These are phyloP conservation scores for Diogma glabrata DNA, from an alignment of 2,888 invertebrate genomes.

Conservation along the genomic window DNA sequence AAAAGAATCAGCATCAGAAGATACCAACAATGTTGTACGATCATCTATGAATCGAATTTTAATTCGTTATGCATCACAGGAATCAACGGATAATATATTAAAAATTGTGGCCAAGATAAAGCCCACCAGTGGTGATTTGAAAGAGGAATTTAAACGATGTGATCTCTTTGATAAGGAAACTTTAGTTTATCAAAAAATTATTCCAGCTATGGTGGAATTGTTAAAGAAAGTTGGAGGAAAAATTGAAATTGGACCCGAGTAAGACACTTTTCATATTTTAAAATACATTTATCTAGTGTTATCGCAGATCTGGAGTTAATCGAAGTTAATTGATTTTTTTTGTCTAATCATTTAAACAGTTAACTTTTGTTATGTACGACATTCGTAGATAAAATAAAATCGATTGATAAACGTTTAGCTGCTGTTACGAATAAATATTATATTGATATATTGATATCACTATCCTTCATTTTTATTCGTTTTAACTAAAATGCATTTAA, in stretches of 20 bases:
- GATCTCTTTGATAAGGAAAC: conserved; percentile 16
- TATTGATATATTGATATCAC: too few species aligned
- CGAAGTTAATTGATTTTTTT: not conserved
- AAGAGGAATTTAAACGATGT: conserved; percentile 13
- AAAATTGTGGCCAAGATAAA: conserved; percentile 14
- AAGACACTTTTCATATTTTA: too few species aligned
- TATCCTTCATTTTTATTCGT: too few species aligned
- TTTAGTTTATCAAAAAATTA: conserved; percentile 12
- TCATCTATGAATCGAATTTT: conserved; percentile 13
- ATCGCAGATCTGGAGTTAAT: not conserved
- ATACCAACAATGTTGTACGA: not conserved
- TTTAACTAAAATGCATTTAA: too few species aligned
- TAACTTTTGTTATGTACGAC: not conserved
- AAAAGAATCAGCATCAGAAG: conserved; percentile 12
- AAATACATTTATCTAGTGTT: not conserved
- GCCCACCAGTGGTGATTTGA: conserved; percentile 13
- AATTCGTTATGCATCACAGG: conserved; percentile 13
- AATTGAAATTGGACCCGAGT: conserved; percentile 17
- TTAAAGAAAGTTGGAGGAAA: conserved; percentile 15
- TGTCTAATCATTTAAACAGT: not conserved
- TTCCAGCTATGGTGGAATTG: conserved; percentile 10
- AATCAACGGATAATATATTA: conserved; percentile 8
- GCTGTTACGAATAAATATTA: not conserved
- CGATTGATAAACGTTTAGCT: not conserved
- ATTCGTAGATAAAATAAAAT: not conserved